These are phyloP conservation scores for Octodon degus DNA, from an alignment of 2,113 vertebrate species.

Conservation along the genomic window DNA sequence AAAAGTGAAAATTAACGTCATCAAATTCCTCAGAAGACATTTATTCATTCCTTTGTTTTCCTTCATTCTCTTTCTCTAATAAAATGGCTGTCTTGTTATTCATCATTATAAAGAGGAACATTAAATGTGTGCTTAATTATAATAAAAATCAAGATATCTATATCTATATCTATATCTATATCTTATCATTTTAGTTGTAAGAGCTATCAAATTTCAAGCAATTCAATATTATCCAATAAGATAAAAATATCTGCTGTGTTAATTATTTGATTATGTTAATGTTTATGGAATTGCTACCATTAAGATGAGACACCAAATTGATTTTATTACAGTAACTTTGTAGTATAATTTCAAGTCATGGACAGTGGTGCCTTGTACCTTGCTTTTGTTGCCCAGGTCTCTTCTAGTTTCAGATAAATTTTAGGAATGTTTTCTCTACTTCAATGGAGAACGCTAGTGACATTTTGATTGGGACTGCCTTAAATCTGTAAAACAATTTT, in stretches of 20 bases:
- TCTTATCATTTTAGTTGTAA: slow-evolving; percentile 50
- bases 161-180: background rate
- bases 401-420: no score
- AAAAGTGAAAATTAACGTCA: background rate
- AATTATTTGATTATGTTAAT: background rate
- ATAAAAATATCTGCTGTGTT: slow-evolving; percentile 9
- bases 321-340: no score
- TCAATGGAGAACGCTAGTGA: no score
- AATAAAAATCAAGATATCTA: slow-evolving; percentile 6
- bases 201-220: slow-evolving; percentile 52
- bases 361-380: no score
- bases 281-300: background rate
- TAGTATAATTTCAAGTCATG: no score
- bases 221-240: background rate
- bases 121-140: background rate
- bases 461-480: no score
- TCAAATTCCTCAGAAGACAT: background rate
- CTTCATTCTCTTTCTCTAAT: background rate
- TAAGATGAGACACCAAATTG: background rate
- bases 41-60: background rate
- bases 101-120: slow-evolving; percentile 11
- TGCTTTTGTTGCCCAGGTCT: no score
- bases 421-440: no score
- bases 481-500: no score
- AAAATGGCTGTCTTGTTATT: slow-evolving; percentile 10